phyloP scores from a whole-genome alignment of 2,888 invertebrate species.

The Atethmia centrago region DNA sequence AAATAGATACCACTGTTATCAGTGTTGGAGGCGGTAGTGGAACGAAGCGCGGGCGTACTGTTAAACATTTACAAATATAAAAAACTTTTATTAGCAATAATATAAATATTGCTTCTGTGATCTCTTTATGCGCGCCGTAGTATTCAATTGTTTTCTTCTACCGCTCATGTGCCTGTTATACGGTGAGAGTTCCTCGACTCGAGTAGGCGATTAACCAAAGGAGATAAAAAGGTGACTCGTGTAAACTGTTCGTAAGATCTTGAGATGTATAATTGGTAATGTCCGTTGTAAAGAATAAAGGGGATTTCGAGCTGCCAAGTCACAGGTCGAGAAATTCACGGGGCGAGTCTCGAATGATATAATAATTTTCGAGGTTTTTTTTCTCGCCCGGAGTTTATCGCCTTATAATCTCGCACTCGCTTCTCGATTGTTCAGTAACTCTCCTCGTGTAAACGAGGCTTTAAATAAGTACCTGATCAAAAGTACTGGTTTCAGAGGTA shows the following conservation, averaged over 20 bases:
- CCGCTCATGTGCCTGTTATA: slow-evolving; percentile 19
- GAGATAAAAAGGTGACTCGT: background rate
- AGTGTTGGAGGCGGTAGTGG: slow-evolving; percentile 31
- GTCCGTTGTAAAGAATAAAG: background rate
- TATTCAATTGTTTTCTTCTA: slow-evolving; percentile 14
- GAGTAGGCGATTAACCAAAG: background rate
- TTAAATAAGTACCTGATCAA: slow-evolving; percentile 34
- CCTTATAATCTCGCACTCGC: background rate
- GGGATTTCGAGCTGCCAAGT: background rate
- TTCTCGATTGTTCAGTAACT: slow-evolving; percentile 14
- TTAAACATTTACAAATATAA: slow-evolving; percentile 42
- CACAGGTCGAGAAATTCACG: background rate
- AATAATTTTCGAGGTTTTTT: background rate
- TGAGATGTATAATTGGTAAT: background rate
- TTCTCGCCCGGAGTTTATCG: background rate
- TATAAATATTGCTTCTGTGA: slow-evolving; percentile 34
- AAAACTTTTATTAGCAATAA: slow-evolving; percentile 19
- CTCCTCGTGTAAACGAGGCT: slow-evolving; percentile 12
- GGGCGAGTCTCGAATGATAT: slow-evolving; percentile 7
- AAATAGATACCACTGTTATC: slow-evolving; percentile 20
- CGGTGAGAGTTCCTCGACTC: background rate
- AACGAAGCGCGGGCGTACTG: slow-evolving; percentile 27
- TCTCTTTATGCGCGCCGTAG: slow-evolving; percentile 35
- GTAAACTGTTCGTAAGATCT: background rate
- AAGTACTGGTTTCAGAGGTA: slow-evolving; percentile 37